Conservation (phyloP, 2,888 invertebrate species). For the Meteorus colon region DNA sequence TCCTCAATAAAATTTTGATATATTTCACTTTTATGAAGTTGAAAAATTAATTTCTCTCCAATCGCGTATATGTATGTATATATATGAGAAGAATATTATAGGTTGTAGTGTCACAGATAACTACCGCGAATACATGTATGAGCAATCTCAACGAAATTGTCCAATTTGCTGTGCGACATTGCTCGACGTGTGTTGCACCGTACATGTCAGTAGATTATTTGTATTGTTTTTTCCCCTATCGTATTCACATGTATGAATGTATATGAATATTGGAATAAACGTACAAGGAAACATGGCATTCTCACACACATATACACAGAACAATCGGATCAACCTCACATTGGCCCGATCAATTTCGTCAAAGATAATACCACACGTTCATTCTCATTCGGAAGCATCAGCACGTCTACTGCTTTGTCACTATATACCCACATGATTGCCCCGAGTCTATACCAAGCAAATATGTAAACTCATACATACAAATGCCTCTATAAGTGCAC, state of each 20-base stretch:
- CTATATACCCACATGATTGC: slow-evolving; percentile 7
- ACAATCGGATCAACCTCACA: slow-evolving; percentile 16
- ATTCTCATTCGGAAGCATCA: slow-evolving; percentile 2
- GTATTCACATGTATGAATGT: background rate
- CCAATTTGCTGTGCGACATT: slow-evolving; percentile 14
- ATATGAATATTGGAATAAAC: background rate
- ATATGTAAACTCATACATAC: background rate
- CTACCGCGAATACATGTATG: slow-evolving; percentile 12
- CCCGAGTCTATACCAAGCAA: background rate
- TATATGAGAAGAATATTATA: too few relatives aligned
- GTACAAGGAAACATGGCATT: background rate
- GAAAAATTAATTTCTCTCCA: too few relatives aligned
- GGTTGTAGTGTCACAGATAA: background rate
- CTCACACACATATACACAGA: background rate
- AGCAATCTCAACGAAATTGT: slow-evolving; percentile 37
- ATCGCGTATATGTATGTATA: too few relatives aligned
- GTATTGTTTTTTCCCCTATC: background rate
- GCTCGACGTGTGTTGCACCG: slow-evolving; percentile 2
- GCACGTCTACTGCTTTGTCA: background rate
- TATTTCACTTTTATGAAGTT: too few relatives aligned
- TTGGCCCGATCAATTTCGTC: slow-evolving; percentile 5
- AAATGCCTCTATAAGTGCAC: background rate
- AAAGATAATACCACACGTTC: slow-evolving; percentile 14
- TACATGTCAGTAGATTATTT: background rate
- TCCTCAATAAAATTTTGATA: too few relatives aligned